A percentile compares a stretch with the other conserved stretches of the same genome.
phyloP scores from a whole-genome alignment of 1,140 invertebrate species.

The Phymastichus coffea region DNA sequence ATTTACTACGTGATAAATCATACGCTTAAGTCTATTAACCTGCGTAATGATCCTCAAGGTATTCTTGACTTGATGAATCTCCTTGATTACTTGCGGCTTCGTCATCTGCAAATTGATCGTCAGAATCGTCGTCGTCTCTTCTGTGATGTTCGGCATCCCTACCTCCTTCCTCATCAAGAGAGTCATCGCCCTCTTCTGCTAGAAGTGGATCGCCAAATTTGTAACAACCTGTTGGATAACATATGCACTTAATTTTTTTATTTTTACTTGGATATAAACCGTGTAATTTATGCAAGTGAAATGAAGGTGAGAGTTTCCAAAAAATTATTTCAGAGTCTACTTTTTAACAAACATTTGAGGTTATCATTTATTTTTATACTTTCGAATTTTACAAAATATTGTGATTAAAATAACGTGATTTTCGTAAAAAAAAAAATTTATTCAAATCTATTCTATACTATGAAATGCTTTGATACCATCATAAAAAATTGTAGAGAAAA shows the following conservation, averaged over 20 bases:
- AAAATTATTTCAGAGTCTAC: too few species aligned
- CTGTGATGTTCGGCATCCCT: slow-evolving; percentile 43
- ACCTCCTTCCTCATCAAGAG: slow-evolving; percentile 60
- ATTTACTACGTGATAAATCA: too few species aligned
- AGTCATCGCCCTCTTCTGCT: slow-evolving; percentile 67
- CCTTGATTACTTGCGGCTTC: slow-evolving; percentile 64
- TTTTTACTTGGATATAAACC: slow-evolving; percentile 5
- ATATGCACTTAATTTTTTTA: slow-evolving; percentile 6
- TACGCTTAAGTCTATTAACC: too few species aligned
- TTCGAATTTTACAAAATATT: too few species aligned
- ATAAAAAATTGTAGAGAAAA: too few species aligned
- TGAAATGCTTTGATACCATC: too few species aligned
- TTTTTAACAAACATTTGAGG: too few species aligned
- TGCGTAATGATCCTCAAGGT: slow-evolving; percentile 58
- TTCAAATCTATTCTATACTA: too few species aligned
- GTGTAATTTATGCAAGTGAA: background rate
- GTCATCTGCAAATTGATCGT: slow-evolving; percentile 69
- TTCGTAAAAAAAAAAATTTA: too few species aligned
- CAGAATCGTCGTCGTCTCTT: slow-evolving; percentile 58
- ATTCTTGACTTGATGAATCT: slow-evolving; percentile 63
- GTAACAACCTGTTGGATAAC: slow-evolving; percentile 57
- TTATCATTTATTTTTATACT: too few species aligned
- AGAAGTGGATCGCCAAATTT: slow-evolving; percentile 65
- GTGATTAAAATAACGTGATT: too few species aligned
- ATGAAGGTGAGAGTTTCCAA: background rate